A percentile compares a stretch with the other conserved stretches of the same genome.
phyloP scores from a whole-genome alignment of 2,797 vertebrate species.

The Orestias chungarensis region DNA sequence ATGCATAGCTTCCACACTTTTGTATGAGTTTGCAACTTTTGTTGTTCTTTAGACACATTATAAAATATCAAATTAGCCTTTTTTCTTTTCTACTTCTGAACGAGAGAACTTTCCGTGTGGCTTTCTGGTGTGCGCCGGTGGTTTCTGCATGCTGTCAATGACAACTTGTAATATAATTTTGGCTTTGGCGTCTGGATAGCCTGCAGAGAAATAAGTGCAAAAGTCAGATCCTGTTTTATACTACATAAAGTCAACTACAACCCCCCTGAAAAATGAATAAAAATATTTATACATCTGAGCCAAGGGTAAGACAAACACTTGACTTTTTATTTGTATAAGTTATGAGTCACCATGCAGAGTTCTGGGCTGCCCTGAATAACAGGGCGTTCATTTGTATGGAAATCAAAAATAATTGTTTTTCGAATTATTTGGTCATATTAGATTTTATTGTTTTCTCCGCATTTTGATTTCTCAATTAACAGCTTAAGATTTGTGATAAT shows the following conservation, averaged over 20 bases:
- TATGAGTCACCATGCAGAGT: conserved; percentile 29
- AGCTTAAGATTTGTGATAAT: conserved; percentile 2
- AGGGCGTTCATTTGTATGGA: not conserved
- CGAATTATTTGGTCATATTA: not conserved
- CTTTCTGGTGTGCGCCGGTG: not conserved
- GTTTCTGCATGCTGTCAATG: conserved; percentile 11
- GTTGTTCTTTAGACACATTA: not conserved
- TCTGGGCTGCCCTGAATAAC: not conserved
- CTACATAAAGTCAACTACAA: not conserved
- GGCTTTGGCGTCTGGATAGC: conserved; percentile 15
- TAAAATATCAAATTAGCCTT: not conserved
- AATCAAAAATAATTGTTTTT: not conserved
- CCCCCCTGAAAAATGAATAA: not conserved
- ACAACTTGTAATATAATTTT: conserved; percentile 7
- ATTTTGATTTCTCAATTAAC: conserved; percentile 14
- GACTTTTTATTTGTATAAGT: conserved; percentile 44
- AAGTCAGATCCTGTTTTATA: conserved; percentile 7
- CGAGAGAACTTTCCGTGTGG: not conserved
- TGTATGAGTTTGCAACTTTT: not conserved
- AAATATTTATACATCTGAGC: conserved; percentile 19
- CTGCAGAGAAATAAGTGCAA: conserved; percentile 8
- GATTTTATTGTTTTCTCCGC: not conserved
- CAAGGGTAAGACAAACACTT: not conserved
- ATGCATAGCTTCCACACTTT: not conserved
- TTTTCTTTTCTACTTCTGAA: not conserved